phyloP scores from a whole-genome alignment of 2,888 invertebrate species.

The Homarus gammarus region DNA sequence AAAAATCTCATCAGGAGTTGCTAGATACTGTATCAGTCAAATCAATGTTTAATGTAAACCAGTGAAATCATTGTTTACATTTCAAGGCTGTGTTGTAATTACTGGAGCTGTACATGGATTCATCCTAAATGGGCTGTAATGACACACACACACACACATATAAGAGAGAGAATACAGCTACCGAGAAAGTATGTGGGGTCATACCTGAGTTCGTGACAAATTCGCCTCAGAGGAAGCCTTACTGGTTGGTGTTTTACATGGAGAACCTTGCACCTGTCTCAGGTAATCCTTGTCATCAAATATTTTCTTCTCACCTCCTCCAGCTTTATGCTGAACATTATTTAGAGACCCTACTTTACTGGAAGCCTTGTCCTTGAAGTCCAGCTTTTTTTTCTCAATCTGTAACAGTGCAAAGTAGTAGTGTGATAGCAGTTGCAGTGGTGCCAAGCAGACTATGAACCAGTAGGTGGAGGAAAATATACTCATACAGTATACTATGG shows the following conservation, averaged over 20 bases:
- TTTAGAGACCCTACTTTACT: conserved; percentile 95
- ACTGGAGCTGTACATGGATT: too few species aligned
- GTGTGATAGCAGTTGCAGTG: conserved; percentile 6
- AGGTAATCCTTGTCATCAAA: conserved; percentile 95
- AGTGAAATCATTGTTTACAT: too few species aligned
- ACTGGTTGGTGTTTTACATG: conserved; percentile 75
- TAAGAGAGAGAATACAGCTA: neutral
- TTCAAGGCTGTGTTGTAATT: too few species aligned
- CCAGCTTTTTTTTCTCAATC: conserved; percentile 90
- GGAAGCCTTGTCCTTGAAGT: conserved; percentile 92
- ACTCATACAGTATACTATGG: neutral
- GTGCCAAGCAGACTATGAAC: conserved; percentile 6
- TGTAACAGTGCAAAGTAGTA: conserved; percentile 69
- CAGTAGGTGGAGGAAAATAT: conserved; percentile 15
- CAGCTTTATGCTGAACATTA: conserved; percentile 91
- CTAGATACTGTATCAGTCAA: too few species aligned
- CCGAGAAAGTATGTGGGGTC: neutral
- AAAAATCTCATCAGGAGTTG: too few species aligned
- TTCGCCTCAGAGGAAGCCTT: conserved; percentile 63
- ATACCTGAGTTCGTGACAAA: conserved; percentile 63
- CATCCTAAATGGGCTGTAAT: too few species aligned
- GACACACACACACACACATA: neutral
- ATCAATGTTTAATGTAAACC: too few species aligned
- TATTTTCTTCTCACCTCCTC: conserved; percentile 95
- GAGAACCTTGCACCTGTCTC: conserved; percentile 83